Base-by-base conservation (phyloP, 2,113 vertebrate genomes). In the Dicrurus megarhynchus region DNA sequence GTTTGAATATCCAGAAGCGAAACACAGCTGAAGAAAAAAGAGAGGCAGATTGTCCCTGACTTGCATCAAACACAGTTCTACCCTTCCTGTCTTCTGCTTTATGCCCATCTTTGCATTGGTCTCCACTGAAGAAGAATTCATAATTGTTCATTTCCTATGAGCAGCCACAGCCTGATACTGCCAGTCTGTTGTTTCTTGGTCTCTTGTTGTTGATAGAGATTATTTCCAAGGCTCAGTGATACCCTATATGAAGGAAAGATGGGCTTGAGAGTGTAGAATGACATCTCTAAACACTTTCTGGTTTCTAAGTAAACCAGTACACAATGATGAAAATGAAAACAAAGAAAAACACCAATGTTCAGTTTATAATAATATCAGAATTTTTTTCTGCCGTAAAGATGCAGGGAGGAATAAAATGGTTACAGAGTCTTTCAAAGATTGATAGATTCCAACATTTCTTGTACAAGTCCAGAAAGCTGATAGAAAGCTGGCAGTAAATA, bases 131-230 rank as follows among this genome's bases (percentile, higher is more conserved):
- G 1, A 17, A 2, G 11, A 46, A 7, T 17, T 26, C 2, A 35
- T 9, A 47, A 53, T n/a, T 4, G 4, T 1, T 41, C 17, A 27
- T 44, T 52, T 46, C 23, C 21, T 33, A 4, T 4, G 17, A 55
- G 15, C 46, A 63, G 18, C 3, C 28, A 11, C 11, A 64, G 14
- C 9, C 14, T 26, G 16, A 63, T 21, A 7, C 21, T 21, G 16
- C 4, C 16, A 41, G 3, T 10, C 3, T 53, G 4, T 10, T 26
- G 7, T 70, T 60, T 42, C 18, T 60, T 47, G 18, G 21, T 44
- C 28, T 49, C 4, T 2, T 16, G 11, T 2, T 16, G 2, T 23
- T 7, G 12, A 17, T 0, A 3, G 32, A 16, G 23, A 32, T 47
- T n/a, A 47, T 33, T 17, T 37, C 14, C 3, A 2, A 8, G 6